Percentiles rank a stretch among this genome's conserved stretches.
phyloP scores from a whole-genome alignment of 2,888 invertebrate genomes.

The Diaperis boleti region DNA sequence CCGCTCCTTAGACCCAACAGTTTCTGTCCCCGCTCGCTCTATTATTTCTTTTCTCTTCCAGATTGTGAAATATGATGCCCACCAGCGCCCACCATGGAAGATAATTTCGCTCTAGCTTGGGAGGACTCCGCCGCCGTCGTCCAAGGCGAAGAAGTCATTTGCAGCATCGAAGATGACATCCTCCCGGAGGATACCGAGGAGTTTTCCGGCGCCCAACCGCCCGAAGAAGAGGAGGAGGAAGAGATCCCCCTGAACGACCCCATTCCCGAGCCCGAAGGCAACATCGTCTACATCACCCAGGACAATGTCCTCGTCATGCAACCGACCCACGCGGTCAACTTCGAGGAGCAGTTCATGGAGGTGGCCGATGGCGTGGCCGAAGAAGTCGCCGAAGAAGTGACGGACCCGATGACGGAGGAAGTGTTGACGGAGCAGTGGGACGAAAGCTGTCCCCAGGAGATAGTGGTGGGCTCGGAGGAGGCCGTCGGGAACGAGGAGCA shows the following conservation, averaged over 20 bases:
- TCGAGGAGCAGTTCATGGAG: slow-evolving; percentile 68
- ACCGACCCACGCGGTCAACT: slow-evolving; percentile 48
- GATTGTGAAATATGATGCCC: slow-evolving; percentile 28
- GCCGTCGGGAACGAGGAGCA: slow-evolving; percentile 69
- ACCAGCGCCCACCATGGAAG: slow-evolving; percentile 57
- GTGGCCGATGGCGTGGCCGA: slow-evolving; percentile 80
- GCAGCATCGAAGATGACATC: slow-evolving; percentile 68
- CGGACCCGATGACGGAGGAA: slow-evolving; percentile 76
- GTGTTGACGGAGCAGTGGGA: slow-evolving; percentile 88
- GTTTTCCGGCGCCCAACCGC: slow-evolving; percentile 62
- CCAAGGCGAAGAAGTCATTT: slow-evolving; percentile 69
- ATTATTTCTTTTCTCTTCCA: slow-evolving; percentile 7
- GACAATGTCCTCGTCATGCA: slow-evolving; percentile 64
- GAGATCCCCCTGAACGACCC: slow-evolving; percentile 7
- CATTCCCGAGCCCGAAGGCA: slow-evolving; percentile 42
- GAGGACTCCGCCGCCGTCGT: slow-evolving; percentile 63
- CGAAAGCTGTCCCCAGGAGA: slow-evolving; percentile 68
- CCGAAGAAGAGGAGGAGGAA: slow-evolving; percentile 34
- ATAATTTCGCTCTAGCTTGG: slow-evolving; percentile 63
- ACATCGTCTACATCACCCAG: slow-evolving; percentile 63
- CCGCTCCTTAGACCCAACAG: too few relatives aligned
- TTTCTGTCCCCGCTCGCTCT: too few relatives aligned
- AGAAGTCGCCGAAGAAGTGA: slow-evolving; percentile 66
- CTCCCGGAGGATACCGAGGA: slow-evolving; percentile 59
- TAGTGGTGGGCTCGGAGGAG: slow-evolving; percentile 72